Percentiles rank a stretch among this genome's conserved stretches.
Conservation (phyloP, 2,113 vertebrate genomes). For the Ctenodactylus gundi region DNA sequence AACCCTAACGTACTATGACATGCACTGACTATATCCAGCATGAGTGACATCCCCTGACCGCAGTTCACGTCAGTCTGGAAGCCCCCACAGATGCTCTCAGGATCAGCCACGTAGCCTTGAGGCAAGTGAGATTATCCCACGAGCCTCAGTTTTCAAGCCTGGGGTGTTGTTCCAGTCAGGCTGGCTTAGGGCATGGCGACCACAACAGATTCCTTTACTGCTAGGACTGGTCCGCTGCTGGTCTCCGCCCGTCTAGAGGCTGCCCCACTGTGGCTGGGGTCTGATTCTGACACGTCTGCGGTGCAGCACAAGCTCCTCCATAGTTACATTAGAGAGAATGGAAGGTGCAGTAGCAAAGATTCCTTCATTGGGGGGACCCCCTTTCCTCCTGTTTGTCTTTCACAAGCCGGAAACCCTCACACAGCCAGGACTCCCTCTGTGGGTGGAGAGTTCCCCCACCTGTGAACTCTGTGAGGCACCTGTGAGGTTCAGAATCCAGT, state of each 20-base stretch:
- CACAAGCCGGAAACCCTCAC: background rate
- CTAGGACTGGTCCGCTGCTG: background rate
- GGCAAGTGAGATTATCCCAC: too few relatives aligned
- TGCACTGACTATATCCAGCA: background rate
- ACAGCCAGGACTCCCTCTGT: background rate
- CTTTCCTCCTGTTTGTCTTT: background rate
- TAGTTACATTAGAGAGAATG: background rate
- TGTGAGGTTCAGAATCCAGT: too few relatives aligned
- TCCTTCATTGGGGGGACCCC: accelerated
- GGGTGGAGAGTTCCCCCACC: too few relatives aligned
- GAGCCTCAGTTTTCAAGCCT: background rate
- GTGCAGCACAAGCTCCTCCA: accelerated
- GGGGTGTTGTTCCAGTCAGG: background rate
- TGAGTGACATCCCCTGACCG: background rate
- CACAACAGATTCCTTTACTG: too few relatives aligned
- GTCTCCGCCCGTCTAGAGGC: background rate
- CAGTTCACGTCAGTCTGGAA: background rate
- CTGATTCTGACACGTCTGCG: background rate
- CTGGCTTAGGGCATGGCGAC: background rate
- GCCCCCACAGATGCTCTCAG: background rate
- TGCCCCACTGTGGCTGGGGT: background rate
- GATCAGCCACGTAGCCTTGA: accelerated
- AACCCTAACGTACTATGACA: too few relatives aligned
- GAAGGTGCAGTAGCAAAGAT: accelerated
- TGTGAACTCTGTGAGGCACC: background rate